These are phyloP conservation scores for Cydia amplana DNA, from an alignment of 1,140 invertebrate genomes.

Conservation along the genomic window DNA sequence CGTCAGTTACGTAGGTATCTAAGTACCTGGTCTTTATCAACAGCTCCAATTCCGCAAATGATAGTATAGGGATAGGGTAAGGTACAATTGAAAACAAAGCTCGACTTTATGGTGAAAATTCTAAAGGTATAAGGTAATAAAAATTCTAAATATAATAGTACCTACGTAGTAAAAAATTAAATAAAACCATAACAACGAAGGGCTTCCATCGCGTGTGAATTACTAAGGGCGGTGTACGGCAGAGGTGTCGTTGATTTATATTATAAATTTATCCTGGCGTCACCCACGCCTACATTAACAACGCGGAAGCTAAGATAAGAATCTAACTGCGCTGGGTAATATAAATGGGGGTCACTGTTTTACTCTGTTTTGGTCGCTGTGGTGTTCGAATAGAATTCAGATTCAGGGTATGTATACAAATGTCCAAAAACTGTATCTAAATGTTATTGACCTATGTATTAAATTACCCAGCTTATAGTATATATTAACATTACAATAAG, in stretches of 20 bases:
- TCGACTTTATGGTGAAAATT: conserved; percentile 18
- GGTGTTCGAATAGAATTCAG: too few species aligned
- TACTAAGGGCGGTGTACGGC: neutral
- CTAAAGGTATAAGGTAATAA: too few species aligned
- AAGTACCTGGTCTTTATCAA: too few species aligned
- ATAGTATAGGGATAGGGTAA: too few species aligned
- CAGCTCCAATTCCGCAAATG: too few species aligned
- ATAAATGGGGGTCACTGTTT: neutral
- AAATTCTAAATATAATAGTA: conserved; percentile 6
- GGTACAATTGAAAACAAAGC: too few species aligned
- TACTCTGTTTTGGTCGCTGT: neutral
- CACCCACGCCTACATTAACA: conserved; percentile 4
- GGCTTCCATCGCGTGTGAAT: neutral
- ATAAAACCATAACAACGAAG: neutral
- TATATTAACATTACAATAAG: too few species aligned
- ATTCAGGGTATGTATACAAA: too few species aligned
- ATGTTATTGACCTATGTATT: too few species aligned
- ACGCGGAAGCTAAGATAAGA: conserved; percentile 3
- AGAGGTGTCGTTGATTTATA: conserved; percentile 13
- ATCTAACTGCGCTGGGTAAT: conserved; percentile 1
- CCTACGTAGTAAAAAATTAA: neutral
- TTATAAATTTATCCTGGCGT: neutral
- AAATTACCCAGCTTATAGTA: too few species aligned
- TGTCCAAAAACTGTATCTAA: too few species aligned
- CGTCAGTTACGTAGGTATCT: too few species aligned